These are phyloP conservation scores for Mnemiopsis leidyi DNA, from an alignment of 37 sponge, comb jelly and placozoan species.

Conservation along the genomic window DNA sequence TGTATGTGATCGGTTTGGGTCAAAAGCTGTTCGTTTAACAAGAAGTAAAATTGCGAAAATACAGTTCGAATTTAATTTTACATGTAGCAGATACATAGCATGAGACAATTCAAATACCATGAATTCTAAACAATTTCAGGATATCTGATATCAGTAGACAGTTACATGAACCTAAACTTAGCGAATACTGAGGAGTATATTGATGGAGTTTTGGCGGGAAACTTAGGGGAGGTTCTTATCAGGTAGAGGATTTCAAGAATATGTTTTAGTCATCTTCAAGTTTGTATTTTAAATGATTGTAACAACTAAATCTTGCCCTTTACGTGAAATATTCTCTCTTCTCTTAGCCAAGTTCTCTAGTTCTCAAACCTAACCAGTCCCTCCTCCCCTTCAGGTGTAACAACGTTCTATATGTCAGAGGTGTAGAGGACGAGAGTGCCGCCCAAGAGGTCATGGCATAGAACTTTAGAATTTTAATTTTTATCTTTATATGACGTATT, in stretches of 20 bases:
- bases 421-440: conserved; percentile 93
- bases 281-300: too few relatives aligned
- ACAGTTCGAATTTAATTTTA: too few relatives aligned
- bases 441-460: conserved; percentile 73
- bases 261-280: too few relatives aligned
- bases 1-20: too few relatives aligned
- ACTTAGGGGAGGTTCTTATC: conserved; percentile 95
- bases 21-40: too few relatives aligned
- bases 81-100: too few relatives aligned
- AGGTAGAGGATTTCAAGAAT: too few relatives aligned
- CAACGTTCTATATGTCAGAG: conserved; percentile 94
- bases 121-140: conserved; percentile 64
- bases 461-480: not conserved
- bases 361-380: not conserved
- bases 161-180: conserved; percentile 96
- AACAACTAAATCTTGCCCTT: too few relatives aligned
- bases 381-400: conserved; percentile 78
- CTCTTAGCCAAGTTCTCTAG: too few relatives aligned
- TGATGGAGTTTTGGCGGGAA: conserved; percentile 85
- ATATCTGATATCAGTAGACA: conserved; percentile 91
- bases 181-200: conserved; percentile 98
- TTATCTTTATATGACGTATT: not conserved
- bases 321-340: too few relatives aligned
- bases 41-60: too few relatives aligned
- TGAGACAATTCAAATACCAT: too few relatives aligned